phyloP scores from a whole-genome alignment of 2,888 invertebrate genomes.

The Parasteatoda lunata region DNA sequence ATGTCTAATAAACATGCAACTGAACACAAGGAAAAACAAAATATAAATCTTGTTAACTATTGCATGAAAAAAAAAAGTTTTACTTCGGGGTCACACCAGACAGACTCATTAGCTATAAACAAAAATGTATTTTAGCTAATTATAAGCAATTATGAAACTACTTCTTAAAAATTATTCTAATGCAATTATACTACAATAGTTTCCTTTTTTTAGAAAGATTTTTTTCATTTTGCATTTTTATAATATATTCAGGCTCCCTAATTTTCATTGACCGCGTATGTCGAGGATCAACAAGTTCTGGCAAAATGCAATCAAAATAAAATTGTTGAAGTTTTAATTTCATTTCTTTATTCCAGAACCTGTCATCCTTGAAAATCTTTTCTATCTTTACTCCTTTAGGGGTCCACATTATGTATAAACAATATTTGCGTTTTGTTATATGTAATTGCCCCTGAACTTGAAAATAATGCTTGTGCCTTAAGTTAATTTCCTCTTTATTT shows the following conservation, averaged over 20 bases:
- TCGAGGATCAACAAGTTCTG: slow-evolving; percentile 11
- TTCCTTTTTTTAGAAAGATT: too few species aligned
- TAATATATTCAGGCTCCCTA: not conserved
- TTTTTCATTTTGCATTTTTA: not conserved
- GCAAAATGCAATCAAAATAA: slow-evolving; percentile 2
- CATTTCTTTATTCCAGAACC: slow-evolving; percentile 1
- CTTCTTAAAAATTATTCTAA: too few species aligned
- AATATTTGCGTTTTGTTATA: slow-evolving; percentile 4
- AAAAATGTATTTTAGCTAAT: too few species aligned
- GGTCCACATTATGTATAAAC: not conserved
- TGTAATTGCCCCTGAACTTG: slow-evolving; percentile 9
- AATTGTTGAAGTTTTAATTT: not conserved
- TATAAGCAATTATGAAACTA: too few species aligned
- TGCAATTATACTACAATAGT: too few species aligned
- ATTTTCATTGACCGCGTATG: slow-evolving; percentile 14
- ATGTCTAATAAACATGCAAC: too few species aligned
- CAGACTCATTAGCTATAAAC: too few species aligned
- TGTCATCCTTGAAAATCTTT: not conserved
- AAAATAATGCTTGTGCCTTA: slow-evolving; percentile 10
- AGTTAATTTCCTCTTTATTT: not conserved
- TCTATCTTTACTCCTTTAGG: not conserved
- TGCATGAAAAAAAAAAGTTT: too few species aligned
- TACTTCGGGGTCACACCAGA: too few species aligned
- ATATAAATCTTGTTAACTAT: too few species aligned
- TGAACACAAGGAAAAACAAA: too few species aligned